Base-by-base conservation (phyloP, 2,113 vertebrate species). In the Eulemur macaco region DNA sequence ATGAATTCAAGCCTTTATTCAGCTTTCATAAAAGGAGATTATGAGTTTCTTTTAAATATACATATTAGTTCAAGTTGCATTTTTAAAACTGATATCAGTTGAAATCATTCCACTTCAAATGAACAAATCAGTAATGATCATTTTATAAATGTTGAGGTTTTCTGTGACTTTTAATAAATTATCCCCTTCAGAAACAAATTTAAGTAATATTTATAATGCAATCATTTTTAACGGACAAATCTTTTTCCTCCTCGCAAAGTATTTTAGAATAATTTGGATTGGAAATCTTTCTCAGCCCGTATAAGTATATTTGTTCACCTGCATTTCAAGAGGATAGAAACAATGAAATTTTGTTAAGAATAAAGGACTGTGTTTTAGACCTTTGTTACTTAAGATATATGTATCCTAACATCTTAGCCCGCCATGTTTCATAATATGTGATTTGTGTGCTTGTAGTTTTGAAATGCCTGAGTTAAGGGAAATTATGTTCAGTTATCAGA, bases 401-500 rank as follows among this genome's bases (percentile, higher is more conserved):
- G 56, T 83, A 58, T 86, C 17, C 78, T 96, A 80, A 95, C 96
- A 88, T 97, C 94, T 69, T 98, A 85, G 91, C 84, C 39, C 81
- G 96, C 86, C 94, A 91, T 47, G 71, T 98, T 98, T 98, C 96
- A 96, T 98, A 98, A 97, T 95, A 95, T 98, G 97, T 98, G 78
- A 98, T 98, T 98, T 97, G 90, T 69, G 86, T 97, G 97, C 92
- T 91, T 94, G 95, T 97, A 91, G 93, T 97, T 98, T 98, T 92
- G 94, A 98, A 77, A 92, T 98, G 98, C 93, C 91, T 98, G 96
- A 95, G 98, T 98, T 98, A 98, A 83, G 97, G 98, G 97, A 98
- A 98, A 97, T 80, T 47, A 97, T 96, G 97, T 98, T 98, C 97
- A 96, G 98, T 98, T 99, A 98, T 99, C 98, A 98, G 98, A 98